These are phyloP conservation scores for Peromyscus nudipes DNA, from an alignment of 2,797 vertebrate species.

Conservation along the genomic window DNA sequence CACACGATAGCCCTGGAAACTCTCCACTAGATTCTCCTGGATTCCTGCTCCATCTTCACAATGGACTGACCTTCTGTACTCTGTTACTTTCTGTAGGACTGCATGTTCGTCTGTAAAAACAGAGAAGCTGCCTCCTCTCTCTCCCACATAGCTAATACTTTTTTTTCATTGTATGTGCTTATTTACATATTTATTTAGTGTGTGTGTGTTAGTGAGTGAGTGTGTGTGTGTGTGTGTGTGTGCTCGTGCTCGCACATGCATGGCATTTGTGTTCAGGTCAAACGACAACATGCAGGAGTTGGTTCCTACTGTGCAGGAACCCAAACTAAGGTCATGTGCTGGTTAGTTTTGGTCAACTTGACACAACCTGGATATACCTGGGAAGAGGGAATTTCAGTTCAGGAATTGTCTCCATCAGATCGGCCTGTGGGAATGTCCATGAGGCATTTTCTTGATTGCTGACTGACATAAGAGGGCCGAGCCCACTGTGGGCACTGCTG, in stretches of 20 bases:
- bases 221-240: too few relatives aligned
- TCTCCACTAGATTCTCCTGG: background rate
- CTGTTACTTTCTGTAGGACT: background rate
- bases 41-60: background rate
- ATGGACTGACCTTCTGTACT: background rate
- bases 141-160: background rate
- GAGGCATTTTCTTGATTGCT: background rate
- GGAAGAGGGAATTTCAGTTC: background rate
- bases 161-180: background rate
- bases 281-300: too few relatives aligned
- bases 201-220: too few relatives aligned
- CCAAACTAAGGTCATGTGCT: background rate
- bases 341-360: background rate
- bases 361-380: background rate
- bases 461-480: background rate
- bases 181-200: background rate
- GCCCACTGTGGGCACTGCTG: background rate
- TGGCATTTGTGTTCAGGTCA: background rate
- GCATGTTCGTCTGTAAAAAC: background rate
- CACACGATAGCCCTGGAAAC: background rate
- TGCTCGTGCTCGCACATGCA: too few relatives aligned
- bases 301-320: background rate
- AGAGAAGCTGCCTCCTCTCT: background rate
- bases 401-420: background rate
- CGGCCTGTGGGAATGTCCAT: background rate